Evolutionary conservation across 2,113 vertebrate species (phyloP).

Genomic region (Pithys albifrons): DNA sequence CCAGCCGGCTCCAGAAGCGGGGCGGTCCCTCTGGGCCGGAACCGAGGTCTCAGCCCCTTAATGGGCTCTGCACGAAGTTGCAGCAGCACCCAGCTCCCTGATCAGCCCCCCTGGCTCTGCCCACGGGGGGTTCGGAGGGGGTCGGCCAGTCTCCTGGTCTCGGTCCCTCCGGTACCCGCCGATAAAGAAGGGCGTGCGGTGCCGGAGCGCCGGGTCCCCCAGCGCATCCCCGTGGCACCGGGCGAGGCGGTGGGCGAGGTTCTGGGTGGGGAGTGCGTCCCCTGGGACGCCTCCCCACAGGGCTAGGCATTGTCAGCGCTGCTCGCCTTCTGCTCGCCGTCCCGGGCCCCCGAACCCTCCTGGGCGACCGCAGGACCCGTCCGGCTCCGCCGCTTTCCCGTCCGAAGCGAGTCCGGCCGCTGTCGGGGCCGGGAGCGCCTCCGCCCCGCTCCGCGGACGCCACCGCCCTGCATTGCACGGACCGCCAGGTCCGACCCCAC

Average conservation of each 20-base stretch:
- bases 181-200: not conserved
- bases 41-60: not conserved
- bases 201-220: not conserved
- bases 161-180: not conserved
- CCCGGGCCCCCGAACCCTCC: not conserved
- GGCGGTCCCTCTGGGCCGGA: not conserved
- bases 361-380: not conserved
- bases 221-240: not conserved
- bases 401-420: not conserved
- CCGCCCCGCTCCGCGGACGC: not conserved
- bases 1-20: rapidly evolving
- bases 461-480: not conserved
- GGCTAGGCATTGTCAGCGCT: not conserved
- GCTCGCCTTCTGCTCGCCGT: not conserved
- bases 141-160: not conserved
- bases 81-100: not conserved
- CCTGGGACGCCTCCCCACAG: not conserved
- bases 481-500: not conserved
- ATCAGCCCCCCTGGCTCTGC: not conserved
- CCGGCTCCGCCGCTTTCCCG: not conserved
- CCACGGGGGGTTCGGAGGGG: not conserved
- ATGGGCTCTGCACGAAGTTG: not conserved
- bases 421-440: not conserved
- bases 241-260: not conserved
- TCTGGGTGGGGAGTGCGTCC: not conserved